These are phyloP conservation scores for Antrozous pallidus DNA, from an alignment of 2,797 vertebrate species.

Conservation along the genomic window DNA sequence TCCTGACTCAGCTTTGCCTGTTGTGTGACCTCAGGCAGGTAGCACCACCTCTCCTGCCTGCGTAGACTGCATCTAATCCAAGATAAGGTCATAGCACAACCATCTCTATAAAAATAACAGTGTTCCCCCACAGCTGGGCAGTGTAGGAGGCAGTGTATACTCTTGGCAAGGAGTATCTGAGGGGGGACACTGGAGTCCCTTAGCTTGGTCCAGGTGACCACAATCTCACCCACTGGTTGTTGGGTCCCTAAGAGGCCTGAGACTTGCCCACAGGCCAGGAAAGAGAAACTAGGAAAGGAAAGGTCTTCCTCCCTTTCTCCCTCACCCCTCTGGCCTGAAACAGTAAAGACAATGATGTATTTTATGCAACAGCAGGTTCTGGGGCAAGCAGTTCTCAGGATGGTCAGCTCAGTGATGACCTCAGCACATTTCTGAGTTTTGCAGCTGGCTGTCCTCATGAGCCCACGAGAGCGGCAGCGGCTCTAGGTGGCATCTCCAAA, in stretches of 20 bases:
- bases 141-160: background rate
- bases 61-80: background rate
- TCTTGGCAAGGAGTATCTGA: background rate
- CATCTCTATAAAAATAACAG: background rate
- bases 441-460: background rate
- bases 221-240: background rate
- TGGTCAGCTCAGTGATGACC: accelerated
- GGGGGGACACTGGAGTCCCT: background rate
- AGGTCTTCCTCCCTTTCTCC: background rate
- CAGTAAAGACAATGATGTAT: background rate
- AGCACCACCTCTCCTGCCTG: background rate
- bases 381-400: background rate
- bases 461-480: accelerated
- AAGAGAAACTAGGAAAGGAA: background rate
- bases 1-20: background rate
- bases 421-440: accelerated
- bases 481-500: background rate
- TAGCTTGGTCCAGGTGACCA: background rate
- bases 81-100: background rate
- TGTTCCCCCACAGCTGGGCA: background rate
- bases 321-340: background rate
- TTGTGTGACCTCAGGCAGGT: background rate
- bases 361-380: background rate
- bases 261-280: background rate
- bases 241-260: background rate